These are phyloP conservation scores for Harmothoe impar DNA, from an alignment of 2,888 invertebrate genomes.

Conservation along the genomic window DNA sequence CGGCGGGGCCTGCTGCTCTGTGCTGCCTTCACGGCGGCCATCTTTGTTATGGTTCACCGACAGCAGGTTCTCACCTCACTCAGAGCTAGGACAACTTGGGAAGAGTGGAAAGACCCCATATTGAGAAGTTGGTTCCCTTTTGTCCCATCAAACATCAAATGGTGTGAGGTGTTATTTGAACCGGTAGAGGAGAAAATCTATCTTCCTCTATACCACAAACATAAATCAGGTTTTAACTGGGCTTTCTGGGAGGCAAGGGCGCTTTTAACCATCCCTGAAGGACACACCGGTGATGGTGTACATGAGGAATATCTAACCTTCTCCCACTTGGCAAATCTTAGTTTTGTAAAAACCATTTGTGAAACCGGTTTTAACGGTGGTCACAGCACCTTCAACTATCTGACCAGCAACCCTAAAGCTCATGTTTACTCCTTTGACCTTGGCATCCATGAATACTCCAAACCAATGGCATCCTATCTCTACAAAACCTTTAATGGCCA, in stretches of 20 bases:
- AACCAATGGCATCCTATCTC: constrained; percentile 66
- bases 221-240: not conserved
- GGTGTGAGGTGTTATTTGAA: not conserved
- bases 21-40: not conserved
- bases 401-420: not conserved
- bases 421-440: constrained; percentile 67
- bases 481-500: constrained; percentile 63
- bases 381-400: constrained; percentile 14
- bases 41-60: not conserved
- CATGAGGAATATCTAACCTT: not conserved
- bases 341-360: constrained; percentile 42
- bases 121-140: not conserved
- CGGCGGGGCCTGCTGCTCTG: not conserved
- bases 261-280: not conserved
- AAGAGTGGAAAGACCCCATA: not conserved
- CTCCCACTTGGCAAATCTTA: not conserved
- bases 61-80: not conserved
- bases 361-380: constrained; percentile 55
- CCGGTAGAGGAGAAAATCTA: not conserved
- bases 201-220: not conserved
- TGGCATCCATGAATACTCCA: constrained; percentile 64
- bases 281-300: not conserved
- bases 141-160: not conserved
- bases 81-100: not conserved
- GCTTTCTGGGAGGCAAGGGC: not conserved